A percentile compares a stretch with the other conserved stretches of the same genome.
Conservation (phyloP, 2,888 invertebrate species). For the Melanargia galathea region DNA sequence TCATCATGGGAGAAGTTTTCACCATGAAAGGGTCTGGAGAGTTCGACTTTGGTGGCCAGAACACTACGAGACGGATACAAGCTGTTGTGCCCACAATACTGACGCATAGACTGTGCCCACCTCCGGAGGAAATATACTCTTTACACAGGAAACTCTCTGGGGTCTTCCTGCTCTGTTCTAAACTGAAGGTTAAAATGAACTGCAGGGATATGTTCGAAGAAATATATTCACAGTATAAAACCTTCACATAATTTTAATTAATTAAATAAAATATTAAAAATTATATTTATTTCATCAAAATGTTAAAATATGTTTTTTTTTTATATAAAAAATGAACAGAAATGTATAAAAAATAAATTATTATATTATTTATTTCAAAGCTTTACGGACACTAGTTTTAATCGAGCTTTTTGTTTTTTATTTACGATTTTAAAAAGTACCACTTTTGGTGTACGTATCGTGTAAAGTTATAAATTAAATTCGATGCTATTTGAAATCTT, state of each 20-base stretch:
- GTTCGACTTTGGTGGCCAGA: slow-evolving; percentile 95
- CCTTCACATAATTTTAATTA: slow-evolving; percentile 2
- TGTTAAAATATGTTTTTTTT: too few species aligned
- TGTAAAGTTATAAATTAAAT: too few species aligned
- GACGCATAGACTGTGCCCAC: slow-evolving; percentile 95
- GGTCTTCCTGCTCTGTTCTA: slow-evolving; percentile 94
- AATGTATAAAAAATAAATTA: too few species aligned
- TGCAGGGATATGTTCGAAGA: slow-evolving; percentile 92
- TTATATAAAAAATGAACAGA: too few species aligned
- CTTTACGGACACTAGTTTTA: too few species aligned
- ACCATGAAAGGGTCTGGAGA: slow-evolving; percentile 84
- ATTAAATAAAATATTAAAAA: not conserved
- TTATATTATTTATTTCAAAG: too few species aligned
- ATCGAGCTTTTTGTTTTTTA: too few species aligned
- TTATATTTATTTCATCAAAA: too few species aligned
- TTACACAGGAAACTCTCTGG: slow-evolving; percentile 98
- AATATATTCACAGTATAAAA: slow-evolving; percentile 87
- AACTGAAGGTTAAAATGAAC: slow-evolving; percentile 90
- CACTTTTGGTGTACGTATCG: too few species aligned
- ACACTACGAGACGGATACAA: slow-evolving; percentile 90
- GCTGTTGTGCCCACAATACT: slow-evolving; percentile 96
- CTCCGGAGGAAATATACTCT: slow-evolving; percentile 99
- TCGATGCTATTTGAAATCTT: too few species aligned
- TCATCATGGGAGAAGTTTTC: slow-evolving; percentile 98
- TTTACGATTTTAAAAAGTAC: too few species aligned